Evolutionary conservation across 1,140 invertebrate genomes (phyloP).

Genomic region (Drosophila murphyi): DNA sequence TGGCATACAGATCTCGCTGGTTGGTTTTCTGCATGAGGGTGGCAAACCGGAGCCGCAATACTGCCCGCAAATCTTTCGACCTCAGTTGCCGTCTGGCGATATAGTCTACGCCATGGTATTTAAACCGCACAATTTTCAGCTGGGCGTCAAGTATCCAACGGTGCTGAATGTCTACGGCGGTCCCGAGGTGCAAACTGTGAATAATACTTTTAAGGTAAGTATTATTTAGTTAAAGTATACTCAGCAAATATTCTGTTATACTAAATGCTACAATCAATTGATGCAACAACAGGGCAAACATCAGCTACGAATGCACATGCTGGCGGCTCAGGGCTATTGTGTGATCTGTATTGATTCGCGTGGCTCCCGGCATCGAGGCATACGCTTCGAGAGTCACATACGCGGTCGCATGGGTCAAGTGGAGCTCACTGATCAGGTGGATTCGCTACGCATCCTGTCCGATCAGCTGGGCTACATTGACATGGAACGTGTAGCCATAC

Average conservation of each 20-base stretch:
- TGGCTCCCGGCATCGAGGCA: constrained; percentile 95
- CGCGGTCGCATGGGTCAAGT: constrained; percentile 96
- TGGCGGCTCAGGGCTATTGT: constrained; percentile 98
- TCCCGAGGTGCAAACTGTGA: constrained; percentile 98
- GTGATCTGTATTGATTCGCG: constrained; percentile 98
- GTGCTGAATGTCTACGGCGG: constrained; percentile 99
- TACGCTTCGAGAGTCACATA: constrained; percentile 96
- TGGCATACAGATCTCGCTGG: constrained; percentile 87
- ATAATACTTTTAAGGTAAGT: constrained; percentile 96
- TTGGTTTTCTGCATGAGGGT: constrained; percentile 90
- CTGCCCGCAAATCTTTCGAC: constrained; percentile 90
- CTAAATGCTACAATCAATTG: too few species aligned
- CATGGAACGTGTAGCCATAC: constrained; percentile 95
- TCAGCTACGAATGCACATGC: constrained; percentile 96
- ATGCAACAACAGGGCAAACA: constrained; percentile 89
- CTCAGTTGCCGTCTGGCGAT: constrained; percentile 89
- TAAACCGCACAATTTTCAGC: constrained; percentile 92
- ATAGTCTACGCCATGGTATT: constrained; percentile 96
- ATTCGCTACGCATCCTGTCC: constrained; percentile 95
- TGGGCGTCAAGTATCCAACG: constrained; percentile 94
- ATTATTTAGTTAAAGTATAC: constrained; percentile 2
- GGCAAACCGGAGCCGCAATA: constrained; percentile 87
- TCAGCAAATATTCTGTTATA: constrained; percentile 31
- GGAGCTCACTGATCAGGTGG: constrained; percentile 98
- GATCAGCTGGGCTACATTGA: constrained; percentile 95